Base-by-base conservation (phyloP, 2,888 invertebrate species). In the Drosophila paranaensis region DNA sequence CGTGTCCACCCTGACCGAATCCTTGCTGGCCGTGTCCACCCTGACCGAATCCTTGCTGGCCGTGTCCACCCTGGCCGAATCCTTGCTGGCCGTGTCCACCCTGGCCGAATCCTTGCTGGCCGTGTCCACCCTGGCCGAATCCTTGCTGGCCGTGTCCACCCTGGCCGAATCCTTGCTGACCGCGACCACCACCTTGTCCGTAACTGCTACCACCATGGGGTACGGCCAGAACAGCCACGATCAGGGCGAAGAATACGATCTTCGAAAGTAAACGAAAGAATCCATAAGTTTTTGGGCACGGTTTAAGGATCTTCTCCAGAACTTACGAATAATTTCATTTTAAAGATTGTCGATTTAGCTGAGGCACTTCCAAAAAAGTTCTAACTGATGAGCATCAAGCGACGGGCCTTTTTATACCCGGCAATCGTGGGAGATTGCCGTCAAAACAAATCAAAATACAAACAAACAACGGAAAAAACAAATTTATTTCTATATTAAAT, bases 281-380 rank as follows among this genome's bases (percentile, higher is more conserved):
- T 1, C 3, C 8, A 11, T 37, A 4, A 27, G 14, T 48, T 10
- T 11, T 2, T n/a, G 6, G n/a, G 9, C 6, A 27, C 3, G 10
- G 25, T 16, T 16, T 0, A 16, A 30, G 8, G 2, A 46, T 6
- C 14, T 11, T 25, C 3, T 1, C 4, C 10, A 6, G 10, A 1
- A 79, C 88, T 88, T 71, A 88, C 88, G 42, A 88, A 63, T 58
- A 88, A 74, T 79, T 88, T 88, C 84, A 84, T 84, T 53, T 78
- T 87, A 25, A 64, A 14, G 14, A 14, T 62, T 60, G n/a, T 65
- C 58, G 37, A 8, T 70, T 57, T 48, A 9, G 16, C 61, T 65
- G 35, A 37, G 53, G 60, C 53, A 56, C 54, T 68, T 71, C 53
- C 40, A 70, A 76, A 55, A 48, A 54, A 53, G 35, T 71, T 79